Evolutionary conservation across 2,888 invertebrate genomes (phyloP).

Genomic region (Phragmatobia fuliginosa): DNA sequence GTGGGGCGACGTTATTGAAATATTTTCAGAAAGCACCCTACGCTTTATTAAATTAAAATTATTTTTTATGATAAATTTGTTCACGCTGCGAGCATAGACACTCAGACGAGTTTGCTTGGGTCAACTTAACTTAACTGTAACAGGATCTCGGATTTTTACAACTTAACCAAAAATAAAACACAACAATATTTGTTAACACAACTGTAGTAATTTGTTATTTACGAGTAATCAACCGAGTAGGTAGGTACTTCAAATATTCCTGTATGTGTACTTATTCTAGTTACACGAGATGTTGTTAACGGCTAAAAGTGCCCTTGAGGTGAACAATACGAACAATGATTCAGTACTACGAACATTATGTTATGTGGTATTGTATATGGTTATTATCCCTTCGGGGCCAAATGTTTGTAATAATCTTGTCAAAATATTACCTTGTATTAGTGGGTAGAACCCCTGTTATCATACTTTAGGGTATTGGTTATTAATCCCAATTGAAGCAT

Average conservation of each 20-base stretch:
- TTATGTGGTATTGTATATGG: constrained; percentile 7
- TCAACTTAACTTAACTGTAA: no score
- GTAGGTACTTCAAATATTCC: neutral
- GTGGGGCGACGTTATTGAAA: no score
- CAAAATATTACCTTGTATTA: neutral
- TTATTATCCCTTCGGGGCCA: constrained; percentile 5
- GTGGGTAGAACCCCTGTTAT: neutral
- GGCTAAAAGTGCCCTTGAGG: constrained; percentile 18
- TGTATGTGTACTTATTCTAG: constrained; percentile 17
- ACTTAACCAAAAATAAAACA: neutral
- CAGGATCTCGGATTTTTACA: no score
- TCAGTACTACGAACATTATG: constrained; percentile 28
- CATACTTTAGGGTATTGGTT: neutral
- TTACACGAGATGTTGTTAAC: constrained; percentile 19
- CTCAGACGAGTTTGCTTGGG: no score
- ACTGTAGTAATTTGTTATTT: neutral
- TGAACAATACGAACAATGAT: constrained; percentile 25
- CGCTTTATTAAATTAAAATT: no score
- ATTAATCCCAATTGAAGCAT: neutral
- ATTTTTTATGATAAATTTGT: no score
- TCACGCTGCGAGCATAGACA: no score
- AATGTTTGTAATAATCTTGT: neutral
- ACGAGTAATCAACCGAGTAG: neutral
- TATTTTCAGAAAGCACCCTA: no score
- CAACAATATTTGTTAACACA: neutral